Evolutionary conservation across 2,113 vertebrate species (phyloP), one percentile per base, ranked within the genome.

Genomic region (Trogon melanurus): DNA sequence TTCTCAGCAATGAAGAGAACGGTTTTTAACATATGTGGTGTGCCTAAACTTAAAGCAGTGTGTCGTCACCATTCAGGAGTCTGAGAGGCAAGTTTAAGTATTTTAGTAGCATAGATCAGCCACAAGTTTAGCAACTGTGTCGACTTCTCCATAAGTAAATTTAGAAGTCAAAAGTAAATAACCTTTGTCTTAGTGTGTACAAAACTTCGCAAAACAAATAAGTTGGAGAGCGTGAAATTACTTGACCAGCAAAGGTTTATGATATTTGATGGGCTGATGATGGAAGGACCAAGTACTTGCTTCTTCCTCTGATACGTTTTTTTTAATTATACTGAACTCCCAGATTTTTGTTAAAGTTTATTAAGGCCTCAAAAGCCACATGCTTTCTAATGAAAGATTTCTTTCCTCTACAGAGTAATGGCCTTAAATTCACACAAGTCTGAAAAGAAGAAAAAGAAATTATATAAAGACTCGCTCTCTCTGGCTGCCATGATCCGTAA

Each of bases 361-460:
- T 45, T 54, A 83, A 83, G 76, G 50, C 53, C 38, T 86, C 71
- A 70, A 26, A 95, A 95, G 16, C 87, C 12, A 32, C 7, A 5
- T n/a, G 4, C 18, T 48, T 54, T 51, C 67, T 97, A 76, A 97
- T 75, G 45, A 50, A 60, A 85, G 8, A n/a, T 72, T 76, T 78
- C 34, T 94, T 95, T 96, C 82, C 53, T 98, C 84, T 83, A 64
- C 97, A 99, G 99, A 82, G 99, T 99, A 92, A 98, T 98, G 71
- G 97, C 98, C 91, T 98, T 99, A 93, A 99, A 98, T 95, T 98
- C 98, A 79, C 98, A 99, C 90, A 99, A 99, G 19, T 99, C 99
- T 32, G 99, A 99, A 82, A 99, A 99, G 97, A 99, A 99, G 95
- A 99, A 99, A 98, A 99, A 99, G 98, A 99, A 99, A 95, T 96